Evolutionary conservation across 2,888 invertebrate genomes (phyloP), one percentile per base, ranked within the genome.

Genomic region (Synanthedon tipuliformis): DNA sequence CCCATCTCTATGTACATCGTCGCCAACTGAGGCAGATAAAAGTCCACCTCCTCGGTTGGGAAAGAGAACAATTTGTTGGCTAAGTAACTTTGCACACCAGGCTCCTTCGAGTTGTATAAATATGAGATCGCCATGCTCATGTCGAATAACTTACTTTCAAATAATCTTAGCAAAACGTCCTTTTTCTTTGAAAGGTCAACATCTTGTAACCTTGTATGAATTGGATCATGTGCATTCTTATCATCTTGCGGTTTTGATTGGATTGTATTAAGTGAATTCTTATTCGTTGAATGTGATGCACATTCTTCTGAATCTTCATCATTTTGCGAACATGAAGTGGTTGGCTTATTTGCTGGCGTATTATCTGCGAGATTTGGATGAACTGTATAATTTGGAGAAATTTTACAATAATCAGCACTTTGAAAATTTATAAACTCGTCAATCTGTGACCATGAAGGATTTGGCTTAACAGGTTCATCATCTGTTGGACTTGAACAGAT

Each of bases 1-100:
- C 94, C 94, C 92, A 98, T 96, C 88, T 98, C 97, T 81, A 99
- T 95, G 80, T 98, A 99, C 96, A 99, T 97, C 70, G 96, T 96
- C 70, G 99, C 94, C 71, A 99, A 87, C 85, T 99, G 99, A 51
- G 99, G 99, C 76, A 99, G 91, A 87, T 98, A 99, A 80, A 98
- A 96, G 88, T 99, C 98, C 59, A 99, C 97, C 64, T 98, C 97
- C 60, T 89, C 90, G 77, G 95, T 92, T 40, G 93, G 92, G 81
- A 99, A 99, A 80, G 94, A 96, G 85, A 99, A 99, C 88, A 99
- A 92, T 84, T 97, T 95, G 88, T 99, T 99, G 60, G 97, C 99
- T 76, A 99, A 93, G 87, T 99, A 99, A 67, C 95, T 95, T 73
- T 98, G 95, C 61, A 99, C 98, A 57, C 98, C 99, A 45, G 97